These are phyloP conservation scores for Falco berigora DNA, from an alignment of 2,797 vertebrate species.

Conservation along the genomic window DNA sequence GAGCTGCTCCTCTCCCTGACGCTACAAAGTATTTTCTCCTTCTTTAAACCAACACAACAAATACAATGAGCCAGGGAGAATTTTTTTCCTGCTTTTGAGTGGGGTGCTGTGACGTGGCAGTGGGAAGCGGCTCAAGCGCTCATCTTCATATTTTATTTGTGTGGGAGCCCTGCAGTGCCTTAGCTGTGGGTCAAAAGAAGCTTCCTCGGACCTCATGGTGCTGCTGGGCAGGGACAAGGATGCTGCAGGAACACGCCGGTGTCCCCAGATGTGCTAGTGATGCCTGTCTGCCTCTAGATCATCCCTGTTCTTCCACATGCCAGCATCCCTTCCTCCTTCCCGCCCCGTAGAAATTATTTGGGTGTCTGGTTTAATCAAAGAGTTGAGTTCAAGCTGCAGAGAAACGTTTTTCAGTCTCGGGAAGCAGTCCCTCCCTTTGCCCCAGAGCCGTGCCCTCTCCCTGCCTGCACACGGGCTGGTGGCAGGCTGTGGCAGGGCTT, in stretches of 20 bases:
- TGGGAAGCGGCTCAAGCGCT: neutral
- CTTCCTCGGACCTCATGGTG: rapidly evolving
- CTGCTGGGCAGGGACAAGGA: neutral
- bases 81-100: neutral
- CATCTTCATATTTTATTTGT: rapidly evolving
- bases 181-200: neutral
- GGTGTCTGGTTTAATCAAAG: neutral
- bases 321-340: neutral
- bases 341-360: rapidly evolving
- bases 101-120: neutral
- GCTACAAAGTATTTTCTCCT: neutral
- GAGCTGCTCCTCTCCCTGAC: neutral
- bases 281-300: rapidly evolving
- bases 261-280: neutral
- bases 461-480: neutral
- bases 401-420: no score
- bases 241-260: rapidly evolving
- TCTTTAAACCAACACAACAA: neutral
- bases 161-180: rapidly evolving
- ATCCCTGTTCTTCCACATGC: neutral
- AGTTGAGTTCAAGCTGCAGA: neutral
- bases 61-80: no score
- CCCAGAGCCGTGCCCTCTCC: neutral
- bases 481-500: neutral
- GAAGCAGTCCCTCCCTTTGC: neutral